A percentile compares a stretch with the other conserved stretches of the same genome.
Conservation (phyloP, 2,113 vertebrate species). For the Nothobranchius kuhntae region DNA sequence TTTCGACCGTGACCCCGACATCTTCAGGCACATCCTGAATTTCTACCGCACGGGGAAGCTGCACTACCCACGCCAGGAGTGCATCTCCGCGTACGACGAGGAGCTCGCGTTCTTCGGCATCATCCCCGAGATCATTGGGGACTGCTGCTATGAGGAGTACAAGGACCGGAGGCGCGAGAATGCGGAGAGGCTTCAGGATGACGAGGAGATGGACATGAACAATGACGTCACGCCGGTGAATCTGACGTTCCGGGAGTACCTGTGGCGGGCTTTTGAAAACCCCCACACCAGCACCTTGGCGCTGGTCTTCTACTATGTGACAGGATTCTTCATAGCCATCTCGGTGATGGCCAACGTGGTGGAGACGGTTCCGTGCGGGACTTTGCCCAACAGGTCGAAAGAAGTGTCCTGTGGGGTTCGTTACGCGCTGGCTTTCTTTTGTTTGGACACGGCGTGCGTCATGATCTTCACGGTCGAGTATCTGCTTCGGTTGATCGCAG, state of each 20-base stretch:
- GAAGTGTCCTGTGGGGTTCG: conserved; percentile 94
- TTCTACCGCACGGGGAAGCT: conserved; percentile 98
- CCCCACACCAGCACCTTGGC: conserved; percentile 98
- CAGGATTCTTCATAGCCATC: conserved; percentile 98
- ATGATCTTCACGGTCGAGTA: conserved; percentile 99
- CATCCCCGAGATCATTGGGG: conserved; percentile 96
- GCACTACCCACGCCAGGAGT: conserved; percentile 97
- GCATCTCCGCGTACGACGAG: conserved; percentile 97
- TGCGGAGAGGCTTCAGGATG: conserved; percentile 91
- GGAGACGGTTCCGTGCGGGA: conserved; percentile 94
- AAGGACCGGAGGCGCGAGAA: conserved; percentile 97
- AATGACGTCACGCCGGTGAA: conserved; percentile 85
- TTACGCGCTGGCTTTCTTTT: conserved; percentile 96
- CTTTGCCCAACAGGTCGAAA: conserved; percentile 82
- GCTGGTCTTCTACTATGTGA: conserved; percentile 98
- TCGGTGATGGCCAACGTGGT: conserved; percentile 98
- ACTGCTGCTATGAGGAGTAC: conserved; percentile 99
- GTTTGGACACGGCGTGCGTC: conserved; percentile 96
- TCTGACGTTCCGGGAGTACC: conserved; percentile 88
- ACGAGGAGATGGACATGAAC: conserved; percentile 86
- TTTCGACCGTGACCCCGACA: conserved; percentile 98
- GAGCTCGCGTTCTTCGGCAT: conserved; percentile 98
- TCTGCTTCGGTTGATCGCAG: conserved; percentile 90
- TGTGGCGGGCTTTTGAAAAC: conserved; percentile 99
- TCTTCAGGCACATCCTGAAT: conserved; percentile 96